These are phyloP conservation scores for Acrobasis consociella DNA, from an alignment of 2,888 invertebrate species.

Conservation along the genomic window DNA sequence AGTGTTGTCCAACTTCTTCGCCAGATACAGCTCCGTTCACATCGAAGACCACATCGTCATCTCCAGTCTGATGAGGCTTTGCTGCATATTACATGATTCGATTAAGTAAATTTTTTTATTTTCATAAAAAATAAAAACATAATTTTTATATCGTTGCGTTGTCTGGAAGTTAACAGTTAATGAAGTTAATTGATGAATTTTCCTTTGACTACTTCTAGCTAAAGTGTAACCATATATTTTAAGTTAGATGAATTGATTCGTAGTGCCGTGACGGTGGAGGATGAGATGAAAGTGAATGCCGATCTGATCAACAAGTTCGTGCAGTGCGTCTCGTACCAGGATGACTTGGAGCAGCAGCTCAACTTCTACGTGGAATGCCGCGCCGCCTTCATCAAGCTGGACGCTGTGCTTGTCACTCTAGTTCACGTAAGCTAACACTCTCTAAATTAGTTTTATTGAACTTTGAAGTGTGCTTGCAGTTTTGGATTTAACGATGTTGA, in stretches of 20 bases:
- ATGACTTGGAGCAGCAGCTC: slow-evolving; percentile 95
- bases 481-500: no score
- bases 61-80: slow-evolving; percentile 93
- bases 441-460: not conserved
- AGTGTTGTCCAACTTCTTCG: slow-evolving; percentile 86
- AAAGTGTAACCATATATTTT: no score
- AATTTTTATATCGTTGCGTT: no score
- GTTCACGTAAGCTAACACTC: slow-evolving; percentile 86
- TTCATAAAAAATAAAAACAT: not conserved
- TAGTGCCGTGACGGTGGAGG: slow-evolving; percentile 96
- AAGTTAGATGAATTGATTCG: not conserved
- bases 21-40: slow-evolving; percentile 67
- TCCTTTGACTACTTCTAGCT: no score
- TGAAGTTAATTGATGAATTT: no score
- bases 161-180: no score
- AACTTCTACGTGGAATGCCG: slow-evolving; percentile 97
- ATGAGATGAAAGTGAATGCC: slow-evolving; percentile 94
- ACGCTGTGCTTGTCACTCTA: slow-evolving; percentile 91
- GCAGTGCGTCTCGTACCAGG: slow-evolving; percentile 90
- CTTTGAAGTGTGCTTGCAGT: no score
- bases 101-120: slow-evolving; percentile 85
- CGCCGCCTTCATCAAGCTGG: slow-evolving; percentile 94
- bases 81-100: slow-evolving; percentile 95
- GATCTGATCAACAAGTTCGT: slow-evolving; percentile 91
- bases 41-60: slow-evolving; percentile 94